phyloP scores from a whole-genome alignment of 1,140 invertebrate species.

The Bombus picipes region DNA sequence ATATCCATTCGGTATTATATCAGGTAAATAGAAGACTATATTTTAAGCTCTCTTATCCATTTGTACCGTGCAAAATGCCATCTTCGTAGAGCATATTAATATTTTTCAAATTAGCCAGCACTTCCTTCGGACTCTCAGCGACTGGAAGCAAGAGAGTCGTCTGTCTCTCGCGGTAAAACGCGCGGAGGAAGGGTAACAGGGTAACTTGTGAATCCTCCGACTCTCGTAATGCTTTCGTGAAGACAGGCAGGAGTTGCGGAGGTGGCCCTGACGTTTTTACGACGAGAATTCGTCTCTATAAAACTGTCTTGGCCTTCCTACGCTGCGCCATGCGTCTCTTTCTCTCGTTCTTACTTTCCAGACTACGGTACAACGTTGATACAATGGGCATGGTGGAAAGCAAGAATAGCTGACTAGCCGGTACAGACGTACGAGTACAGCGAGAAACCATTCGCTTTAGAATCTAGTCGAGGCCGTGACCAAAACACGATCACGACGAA shows the following conservation, averaged over 20 bases:
- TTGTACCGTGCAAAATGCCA: neutral
- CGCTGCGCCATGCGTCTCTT: slow-evolving; percentile 30
- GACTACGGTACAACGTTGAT: slow-evolving; percentile 58
- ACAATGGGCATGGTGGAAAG: slow-evolving; percentile 59
- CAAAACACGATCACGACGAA: neutral
- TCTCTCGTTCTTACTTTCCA: slow-evolving; percentile 30
- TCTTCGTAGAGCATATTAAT: neutral
- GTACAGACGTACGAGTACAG: slow-evolving; percentile 22
- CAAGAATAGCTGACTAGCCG: slow-evolving; percentile 57
- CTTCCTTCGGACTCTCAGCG: neutral
- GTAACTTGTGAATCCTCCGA: slow-evolving; percentile 74
- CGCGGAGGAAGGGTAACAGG: slow-evolving; percentile 61
- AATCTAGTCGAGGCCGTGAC: slow-evolving; percentile 14
- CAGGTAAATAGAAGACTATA: neutral
- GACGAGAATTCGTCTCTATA: slow-evolving; percentile 79
- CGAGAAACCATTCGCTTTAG: slow-evolving; percentile 19
- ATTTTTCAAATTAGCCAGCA: slow-evolving; percentile 58
- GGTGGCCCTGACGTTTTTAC: slow-evolving; percentile 78
- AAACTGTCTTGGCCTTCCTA: slow-evolving; percentile 75
- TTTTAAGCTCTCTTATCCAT: neutral
- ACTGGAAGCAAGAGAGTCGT: slow-evolving; percentile 43
- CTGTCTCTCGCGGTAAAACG: slow-evolving; percentile 52
- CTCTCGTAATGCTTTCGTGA: slow-evolving; percentile 69
- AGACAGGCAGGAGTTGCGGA: slow-evolving; percentile 69
- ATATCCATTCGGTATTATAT: neutral